These are phyloP conservation scores for Apodemus speciosus DNA, from an alignment of 2,113 vertebrate genomes.

Conservation along the genomic window DNA sequence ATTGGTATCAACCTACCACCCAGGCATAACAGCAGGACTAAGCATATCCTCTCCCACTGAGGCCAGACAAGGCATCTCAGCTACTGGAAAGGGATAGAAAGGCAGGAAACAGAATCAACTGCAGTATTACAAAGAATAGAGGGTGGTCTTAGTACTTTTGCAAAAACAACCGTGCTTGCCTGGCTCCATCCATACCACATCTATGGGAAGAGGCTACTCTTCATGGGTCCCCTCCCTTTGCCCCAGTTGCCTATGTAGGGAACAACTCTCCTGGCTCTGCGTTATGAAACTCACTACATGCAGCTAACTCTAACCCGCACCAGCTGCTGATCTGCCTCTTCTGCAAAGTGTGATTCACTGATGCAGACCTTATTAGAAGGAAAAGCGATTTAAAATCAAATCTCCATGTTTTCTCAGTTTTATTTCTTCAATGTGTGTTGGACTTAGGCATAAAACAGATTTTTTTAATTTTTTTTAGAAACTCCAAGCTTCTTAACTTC, in stretches of 20 bases:
- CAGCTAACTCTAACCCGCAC: not conserved
- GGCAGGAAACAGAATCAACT: too few species aligned
- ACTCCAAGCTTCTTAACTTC: not conserved
- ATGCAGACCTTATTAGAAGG: not conserved
- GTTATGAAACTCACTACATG: too few species aligned
- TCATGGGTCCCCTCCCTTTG: too few species aligned
- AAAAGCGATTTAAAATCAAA: not conserved
- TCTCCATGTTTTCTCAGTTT: not conserved
- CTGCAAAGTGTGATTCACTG: not conserved
- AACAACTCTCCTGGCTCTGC: not conserved
- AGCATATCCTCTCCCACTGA: too few species aligned
- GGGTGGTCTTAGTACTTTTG: not conserved
- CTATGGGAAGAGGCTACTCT: not conserved
- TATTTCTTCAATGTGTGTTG: not conserved
- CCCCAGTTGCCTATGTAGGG: not conserved
- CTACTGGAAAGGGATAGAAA: too few species aligned
- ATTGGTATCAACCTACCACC: too few species aligned
- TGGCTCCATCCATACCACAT: not conserved
- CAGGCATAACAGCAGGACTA: too few species aligned
- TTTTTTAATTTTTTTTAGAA: not conserved
- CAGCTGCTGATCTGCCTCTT: not conserved
- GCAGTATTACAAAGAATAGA: too few species aligned
- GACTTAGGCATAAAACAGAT: not conserved
- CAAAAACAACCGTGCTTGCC: not conserved
- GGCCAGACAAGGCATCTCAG: too few species aligned